Base-by-base conservation (phyloP, 1,140 invertebrate species). In the Drosophila pectinifera region DNA sequence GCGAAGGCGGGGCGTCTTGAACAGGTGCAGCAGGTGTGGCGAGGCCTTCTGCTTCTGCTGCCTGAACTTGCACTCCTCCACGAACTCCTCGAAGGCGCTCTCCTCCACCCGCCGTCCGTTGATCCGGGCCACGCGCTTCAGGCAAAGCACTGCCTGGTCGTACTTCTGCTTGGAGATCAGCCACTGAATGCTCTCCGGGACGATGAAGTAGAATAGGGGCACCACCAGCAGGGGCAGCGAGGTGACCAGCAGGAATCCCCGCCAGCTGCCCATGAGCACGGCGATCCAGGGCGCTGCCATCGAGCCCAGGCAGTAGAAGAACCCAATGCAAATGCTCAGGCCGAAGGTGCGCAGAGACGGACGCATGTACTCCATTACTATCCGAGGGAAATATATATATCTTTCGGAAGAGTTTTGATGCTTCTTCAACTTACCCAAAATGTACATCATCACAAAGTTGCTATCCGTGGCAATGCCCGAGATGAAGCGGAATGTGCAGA, bases 171-270 rank as follows among this genome's bases (percentile, higher is more conserved):
- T 93, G 20, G 94, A 94, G 11, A 95, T 92, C 11, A 95, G 86
- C 95, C 95, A 95, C 65, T 94, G 93, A 0, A 94, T 94, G 61
- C 94, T 95, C 82, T 95, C 94, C 36, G 95, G 93, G 55, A 95
- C 91, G 8, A 93, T 64, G n/a, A 93, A 85, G 61, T 93, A 94
- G 84, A 92, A 94, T 7, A 91, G 42, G 0, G 93, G 79, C 14
- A 94, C 90, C 8, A 92, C n/a, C 0, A 91, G 56, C 34, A 94
- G 91, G 1, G 94, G 94, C 31, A 94, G 20, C 1, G 94, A 92
- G 4, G 93, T 93, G 18, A 92, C 86, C 20, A 94, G 59, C 8
- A 94, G 80, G 68, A 94, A 94, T 4, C 91, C 64, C 41, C 93
- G 92, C 94, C 94, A 95, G 58, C 92, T 92, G 16, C 91, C 91